Base-by-base conservation (phyloP, 2,113 vertebrate species). In the Bubo scandiacus region DNA sequence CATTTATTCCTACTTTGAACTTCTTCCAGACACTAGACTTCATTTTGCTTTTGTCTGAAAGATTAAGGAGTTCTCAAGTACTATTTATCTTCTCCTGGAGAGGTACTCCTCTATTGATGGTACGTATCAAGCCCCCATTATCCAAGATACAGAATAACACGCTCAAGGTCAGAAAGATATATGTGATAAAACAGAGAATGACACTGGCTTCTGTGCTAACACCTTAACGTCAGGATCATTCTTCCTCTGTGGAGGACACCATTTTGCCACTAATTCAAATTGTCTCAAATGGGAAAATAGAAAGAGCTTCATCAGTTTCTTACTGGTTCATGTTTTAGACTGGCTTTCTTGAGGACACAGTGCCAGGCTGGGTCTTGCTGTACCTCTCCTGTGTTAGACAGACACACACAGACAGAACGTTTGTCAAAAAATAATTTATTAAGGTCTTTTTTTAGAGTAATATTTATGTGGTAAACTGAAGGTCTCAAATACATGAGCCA, bases 1-100 rank as follows among this genome's bases (percentile, higher is more conserved):
- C 3, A 75, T 67, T 93, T 71, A 40, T 43, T 91, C 61, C 27
- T 65, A 32, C 25, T 75, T 85, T 75, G 36, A 68, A 90, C 42
- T 87, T 86, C 43, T 59, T 93, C 25, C 15, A 71, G 16, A 8
- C 49, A 45, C 65, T 68, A 68, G 49, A 68, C 20, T 80, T 78
- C 25, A 14, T 81, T 90, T 71, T 81, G 9, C 4, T 93, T 90
- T 93, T 88, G 23, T 88, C 79, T 90, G 79, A 86, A 25, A 94
- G 32, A 93, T 86, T 82, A 78, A 88, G 36, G 32, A 94, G 51
- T 71, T 52, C 38, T 94, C 38, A 21, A 84, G 72, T 36, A 73
- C 65, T 55, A 92, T 87, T 84, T 70, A 92, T 96, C n/a, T 88
- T 92, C n/a, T 77, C 36, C 26, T 85, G 58, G 26, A 90, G 62